phyloP scores from a whole-genome alignment of 2,797 vertebrate species.

The Phrynocephalus vlangalii region DNA sequence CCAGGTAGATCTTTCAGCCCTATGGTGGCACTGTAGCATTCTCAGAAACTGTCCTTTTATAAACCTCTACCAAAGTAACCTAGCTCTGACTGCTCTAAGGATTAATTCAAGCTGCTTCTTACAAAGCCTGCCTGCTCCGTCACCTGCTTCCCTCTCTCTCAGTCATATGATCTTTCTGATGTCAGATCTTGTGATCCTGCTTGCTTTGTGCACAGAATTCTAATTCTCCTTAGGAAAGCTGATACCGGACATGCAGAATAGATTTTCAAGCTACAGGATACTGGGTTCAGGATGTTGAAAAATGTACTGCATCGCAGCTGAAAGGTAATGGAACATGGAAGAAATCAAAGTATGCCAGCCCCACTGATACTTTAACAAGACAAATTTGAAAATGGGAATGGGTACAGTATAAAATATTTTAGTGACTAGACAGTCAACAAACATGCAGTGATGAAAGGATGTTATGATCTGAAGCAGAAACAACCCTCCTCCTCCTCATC shows the following conservation, averaged over 20 bases:
- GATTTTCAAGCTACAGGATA: not conserved
- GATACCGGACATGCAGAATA: not conserved
- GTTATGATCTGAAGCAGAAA: not conserved
- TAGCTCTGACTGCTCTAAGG: not conserved
- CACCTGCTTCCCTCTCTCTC: slow-evolving; percentile 13
- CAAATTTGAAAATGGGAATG: not conserved
- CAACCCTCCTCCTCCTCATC: too few relatives aligned
- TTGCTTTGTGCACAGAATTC: not conserved
- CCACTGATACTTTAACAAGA: not conserved
- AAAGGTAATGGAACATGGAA: not conserved
- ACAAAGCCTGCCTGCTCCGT: slow-evolving; percentile 13
- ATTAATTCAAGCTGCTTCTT: slow-evolving; percentile 8
- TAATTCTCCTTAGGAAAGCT: slow-evolving; percentile 1
- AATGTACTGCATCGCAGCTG: not conserved
- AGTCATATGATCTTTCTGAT: slow-evolving; percentile 27
- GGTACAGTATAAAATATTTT: not conserved
- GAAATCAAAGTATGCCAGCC: not conserved
- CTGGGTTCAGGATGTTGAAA: not conserved
- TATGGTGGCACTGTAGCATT: not conserved
- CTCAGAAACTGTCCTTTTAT: slow-evolving; percentile 6
- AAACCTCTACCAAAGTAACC: not conserved
- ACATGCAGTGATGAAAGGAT: not conserved
- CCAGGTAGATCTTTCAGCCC: slow-evolving; percentile 6
- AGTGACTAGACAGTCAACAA: not conserved
- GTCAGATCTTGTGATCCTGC: slow-evolving; percentile 18